Evolutionary conservation across 2,888 invertebrate species (phyloP).

Genomic region (Pristionchus maxplancki): DNA sequence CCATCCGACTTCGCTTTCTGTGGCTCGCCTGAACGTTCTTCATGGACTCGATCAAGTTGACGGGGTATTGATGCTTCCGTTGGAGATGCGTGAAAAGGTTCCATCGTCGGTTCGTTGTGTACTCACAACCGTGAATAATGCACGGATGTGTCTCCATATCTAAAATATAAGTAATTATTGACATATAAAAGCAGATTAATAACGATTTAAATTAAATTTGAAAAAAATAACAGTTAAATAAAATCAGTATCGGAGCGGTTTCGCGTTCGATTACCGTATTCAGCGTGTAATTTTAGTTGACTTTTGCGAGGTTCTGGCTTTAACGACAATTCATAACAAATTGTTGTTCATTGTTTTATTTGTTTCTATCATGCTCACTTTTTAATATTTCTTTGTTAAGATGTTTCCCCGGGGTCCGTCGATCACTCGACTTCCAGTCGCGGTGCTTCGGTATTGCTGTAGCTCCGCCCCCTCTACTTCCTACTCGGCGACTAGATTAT

Average conservation of each 20-base stretch:
- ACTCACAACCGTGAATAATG: not conserved
- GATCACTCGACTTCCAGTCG: not conserved
- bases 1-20: not conserved
- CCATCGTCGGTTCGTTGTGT: constrained; percentile 19
- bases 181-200: not conserved
- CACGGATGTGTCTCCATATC: constrained; percentile 6
- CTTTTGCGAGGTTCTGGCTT: not conserved
- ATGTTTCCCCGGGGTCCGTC: constrained; percentile 6
- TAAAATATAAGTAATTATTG: not conserved
- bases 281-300: not conserved
- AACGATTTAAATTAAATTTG: not conserved
- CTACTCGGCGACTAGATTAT: not conserved
- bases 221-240: not conserved
- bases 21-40: not conserved
- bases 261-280: not conserved
- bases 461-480: constrained; percentile 21
- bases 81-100: constrained; percentile 28
- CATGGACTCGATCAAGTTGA: constrained; percentile 20
- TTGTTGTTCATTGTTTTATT: not conserved
- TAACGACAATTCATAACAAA: not conserved
- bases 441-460: not conserved
- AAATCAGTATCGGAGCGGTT: not conserved
- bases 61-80: not conserved
- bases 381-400: not conserved
- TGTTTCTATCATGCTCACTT: not conserved